Evolutionary conservation across 1,140 invertebrate species (phyloP), one percentile per base, ranked within the genome.

Genomic region (Drosophila equinoxialis): DNA sequence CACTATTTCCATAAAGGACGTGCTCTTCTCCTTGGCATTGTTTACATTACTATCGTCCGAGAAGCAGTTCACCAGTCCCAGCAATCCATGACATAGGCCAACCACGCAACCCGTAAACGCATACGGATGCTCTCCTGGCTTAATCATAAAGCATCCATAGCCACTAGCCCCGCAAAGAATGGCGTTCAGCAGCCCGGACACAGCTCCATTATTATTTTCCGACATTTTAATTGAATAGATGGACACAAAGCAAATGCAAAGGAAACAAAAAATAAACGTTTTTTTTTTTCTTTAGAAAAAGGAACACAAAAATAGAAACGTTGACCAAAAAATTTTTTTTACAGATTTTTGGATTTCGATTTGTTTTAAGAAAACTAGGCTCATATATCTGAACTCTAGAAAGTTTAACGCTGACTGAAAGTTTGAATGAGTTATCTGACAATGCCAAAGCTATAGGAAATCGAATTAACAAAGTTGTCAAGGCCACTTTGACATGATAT

Each of bases 61-160:
- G 4, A 79, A 3, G 14, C 48, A 30, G 1, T 58, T 33, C 6
- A 77, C 54, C 42, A 91, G 11, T 0, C 79, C 74, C 14, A 76
- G 1, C 2, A 89, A 2, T 0, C 90, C 90, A 54, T 90, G 90
- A n/a, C 78, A 85, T 35, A 90, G 80, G 0, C 82, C 86, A n/a
- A 91, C 39, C 6, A 84, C 20, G 20, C 90, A 90, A 13, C 90
- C 90, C 6, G 71, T 55, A 54, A 91, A 91, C 2, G 79, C 86
- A 48, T 75, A 91, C 1, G 90, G 90, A 62, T 91, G 76, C 0
- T 79, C 64, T 3, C 41, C 7, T 1, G 90, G 86, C 0, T 55
- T 45, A 11, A 81, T 60, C 14, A 67, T 60, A 13, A 26, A 61
- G 51, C 77, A 65, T 0, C 87, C 78, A 57, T 75, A 90, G 3